Base-by-base conservation (phyloP, 2,797 vertebrate genomes). In the Carduelis carduelis region DNA sequence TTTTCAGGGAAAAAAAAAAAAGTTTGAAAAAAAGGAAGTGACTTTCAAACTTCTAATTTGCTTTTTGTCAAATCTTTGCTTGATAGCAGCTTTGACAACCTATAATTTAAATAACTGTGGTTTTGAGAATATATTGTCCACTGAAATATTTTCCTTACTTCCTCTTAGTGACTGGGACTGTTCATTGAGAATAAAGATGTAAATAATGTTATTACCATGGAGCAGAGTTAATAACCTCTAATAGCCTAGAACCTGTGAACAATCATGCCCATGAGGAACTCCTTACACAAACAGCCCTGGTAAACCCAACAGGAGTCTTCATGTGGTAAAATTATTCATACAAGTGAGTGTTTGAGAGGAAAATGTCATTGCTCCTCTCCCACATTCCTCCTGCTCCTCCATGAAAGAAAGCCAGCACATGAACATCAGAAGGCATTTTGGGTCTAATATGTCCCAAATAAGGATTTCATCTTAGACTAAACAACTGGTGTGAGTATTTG, bases 381-480 rank as follows among this genome's bases (percentile, higher is more conserved):
- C 57, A 75, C 82, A 57, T 91, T 89, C 79, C 82, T 93, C 71
- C 53, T 87, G 53, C 22, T 92, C 34, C 19, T 74, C 27, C n/a
- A 17, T 18, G 50, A 94, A 87, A 66, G 32, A 16, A 91, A 60
- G 39, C 21, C 47, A 89, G 43, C 23, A 49, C 28, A 55, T 59
- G 75, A 77, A 81, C 35, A 91, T 34, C 53, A 66, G 44, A 87
- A 50, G 44, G 23, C 43, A 76, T 87, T 91, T 96, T 94, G 63
- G 60, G 76, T 74, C 53, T 44, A 59, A 9, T 53, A 47, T 30
- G 28, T 81, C 75, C 35, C 78, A 87, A 96, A 91, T 24, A 94
- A 90, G 84, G 74, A 87, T 86, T 93, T 89, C 47, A 85, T 83
- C 30, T 88, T 88, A 95, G 92, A 96, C 84, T 85, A 90, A 89